These are phyloP conservation scores for Agrenia bidenticulata DNA, from an alignment of 2,888 invertebrate genomes.

Conservation along the genomic window DNA sequence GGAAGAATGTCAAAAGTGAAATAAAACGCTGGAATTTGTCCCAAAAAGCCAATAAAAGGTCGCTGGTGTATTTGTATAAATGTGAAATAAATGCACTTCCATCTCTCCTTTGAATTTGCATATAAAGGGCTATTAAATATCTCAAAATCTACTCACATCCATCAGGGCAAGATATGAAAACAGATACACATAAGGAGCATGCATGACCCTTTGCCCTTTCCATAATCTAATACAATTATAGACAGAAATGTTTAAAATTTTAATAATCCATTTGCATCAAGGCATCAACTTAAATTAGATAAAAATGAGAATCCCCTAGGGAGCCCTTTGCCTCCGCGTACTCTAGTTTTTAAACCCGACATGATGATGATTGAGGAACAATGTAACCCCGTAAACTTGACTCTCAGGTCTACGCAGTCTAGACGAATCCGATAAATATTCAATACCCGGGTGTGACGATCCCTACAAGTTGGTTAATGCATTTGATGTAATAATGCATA, in stretches of 20 bases:
- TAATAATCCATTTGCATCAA: conserved; percentile 46
- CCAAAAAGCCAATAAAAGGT: conserved; percentile 44
- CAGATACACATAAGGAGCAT: too few species aligned
- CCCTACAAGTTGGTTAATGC: conserved; percentile 11
- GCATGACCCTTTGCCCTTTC: too few species aligned
- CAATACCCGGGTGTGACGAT: too few species aligned
- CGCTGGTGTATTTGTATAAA: conserved; percentile 22
- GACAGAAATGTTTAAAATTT: conserved; percentile 35
- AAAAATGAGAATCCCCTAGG: conserved; percentile 2
- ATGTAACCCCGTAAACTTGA: too few species aligned
- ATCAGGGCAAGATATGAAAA: too few species aligned
- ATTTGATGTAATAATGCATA: background rate
- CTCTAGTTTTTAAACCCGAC: too few species aligned
- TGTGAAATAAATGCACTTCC: conserved; percentile 6
- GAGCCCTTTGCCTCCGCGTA: conserved; percentile 10
- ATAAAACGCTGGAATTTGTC: conserved; percentile 45
- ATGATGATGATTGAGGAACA: too few species aligned
- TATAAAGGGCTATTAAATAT: conserved; percentile 22
- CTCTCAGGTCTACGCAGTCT: too few species aligned
- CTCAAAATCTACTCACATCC: too few species aligned
- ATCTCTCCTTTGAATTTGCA: conserved; percentile 7
- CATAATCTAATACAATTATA: too few species aligned
- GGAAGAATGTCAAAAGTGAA: conserved; percentile 20
- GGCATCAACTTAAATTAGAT: conserved; percentile 34
- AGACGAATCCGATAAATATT: too few species aligned